Base-by-base conservation (phyloP, 2,888 invertebrate genomes). In the Zhuqinia jingwanae region DNA sequence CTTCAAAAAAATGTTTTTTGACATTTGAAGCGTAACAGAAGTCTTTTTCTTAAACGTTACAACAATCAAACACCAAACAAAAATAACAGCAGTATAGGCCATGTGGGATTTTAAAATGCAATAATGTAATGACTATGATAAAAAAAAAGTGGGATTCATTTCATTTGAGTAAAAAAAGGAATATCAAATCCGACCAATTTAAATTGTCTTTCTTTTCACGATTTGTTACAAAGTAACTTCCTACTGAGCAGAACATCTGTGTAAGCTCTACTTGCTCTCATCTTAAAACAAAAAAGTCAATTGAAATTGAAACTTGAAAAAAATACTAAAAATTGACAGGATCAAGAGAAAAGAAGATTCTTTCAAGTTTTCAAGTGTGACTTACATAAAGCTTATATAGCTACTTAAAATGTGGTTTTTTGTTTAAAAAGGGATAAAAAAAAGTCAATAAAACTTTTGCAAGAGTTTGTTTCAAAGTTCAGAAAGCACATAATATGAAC, bases 1-100 rank as follows among this genome's bases (percentile, higher is more conserved):
- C 10, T 50, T 11, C 10, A 50, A 50, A n/a, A 15, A 3, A 63
- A 27, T 10, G 8, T 2, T 8, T 5, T 63, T 30, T 63, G 63
- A 63, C 63, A 63, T 30, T 27, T 63, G 63, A 63, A 63, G 63
- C 63, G 63, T 63, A 63, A 63, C 63, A 63, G 63, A 63, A 2
- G 3, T 5, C 2, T n/a, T n/a, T n/a, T 20, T 11, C 58, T 22
- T 58, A 20, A 22, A 10, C 25, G 25, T 11, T 20, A 8, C 17
- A 58, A 58, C 2, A 58, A 58, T 2, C 6, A 25, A n/a, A 20
- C n/a, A n/a, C n/a, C n/a, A n/a, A n/a, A n/a, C n/a, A n/a, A n/a
- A n/a, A n/a, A n/a, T n/a, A n/a, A n/a, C n/a, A n/a, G n/a, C n/a
- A n/a, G n/a, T n/a, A n/a, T n/a, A n/a, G n/a, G n/a, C n/a, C n/a